Conservation (phyloP, 2,113 vertebrate genomes). For the Leucoraja erinaceus region DNA sequence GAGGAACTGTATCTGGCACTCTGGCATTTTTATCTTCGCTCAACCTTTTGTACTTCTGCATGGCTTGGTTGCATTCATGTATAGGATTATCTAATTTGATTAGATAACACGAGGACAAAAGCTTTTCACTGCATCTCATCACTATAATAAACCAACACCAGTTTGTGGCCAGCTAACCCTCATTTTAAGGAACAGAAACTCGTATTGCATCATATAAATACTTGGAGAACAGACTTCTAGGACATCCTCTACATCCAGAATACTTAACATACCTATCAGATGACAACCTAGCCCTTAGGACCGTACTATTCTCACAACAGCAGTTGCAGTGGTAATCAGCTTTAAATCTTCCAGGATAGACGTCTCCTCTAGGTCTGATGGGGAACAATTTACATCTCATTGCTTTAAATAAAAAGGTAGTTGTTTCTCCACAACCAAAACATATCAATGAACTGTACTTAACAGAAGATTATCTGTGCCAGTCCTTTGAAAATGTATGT, state of each 20-base stretch:
- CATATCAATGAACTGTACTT: background rate
- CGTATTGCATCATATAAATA: background rate
- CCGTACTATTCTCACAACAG: background rate
- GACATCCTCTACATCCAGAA: background rate
- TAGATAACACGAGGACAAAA: too few relatives aligned
- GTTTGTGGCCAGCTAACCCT: background rate
- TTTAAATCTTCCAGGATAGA: background rate
- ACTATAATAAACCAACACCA: too few relatives aligned
- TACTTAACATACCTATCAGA: background rate
- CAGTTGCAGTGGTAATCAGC: background rate
- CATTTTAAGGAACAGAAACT: background rate
- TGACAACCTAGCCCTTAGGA: background rate
- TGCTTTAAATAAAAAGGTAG: background rate
- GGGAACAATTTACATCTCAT: background rate
- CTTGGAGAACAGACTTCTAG: background rate
- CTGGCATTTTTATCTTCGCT: too few relatives aligned
- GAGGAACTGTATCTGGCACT: too few relatives aligned
- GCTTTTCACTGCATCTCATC: too few relatives aligned
- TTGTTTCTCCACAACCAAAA: background rate
- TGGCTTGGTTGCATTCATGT: too few relatives aligned
- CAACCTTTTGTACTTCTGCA: too few relatives aligned
- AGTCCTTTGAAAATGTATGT: background rate
- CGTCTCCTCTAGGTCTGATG: background rate
- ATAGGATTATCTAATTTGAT: too few relatives aligned
- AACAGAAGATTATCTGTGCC: background rate